Evolutionary conservation across 2,888 invertebrate species (phyloP).

Genomic region (Heliconius aoede): DNA sequence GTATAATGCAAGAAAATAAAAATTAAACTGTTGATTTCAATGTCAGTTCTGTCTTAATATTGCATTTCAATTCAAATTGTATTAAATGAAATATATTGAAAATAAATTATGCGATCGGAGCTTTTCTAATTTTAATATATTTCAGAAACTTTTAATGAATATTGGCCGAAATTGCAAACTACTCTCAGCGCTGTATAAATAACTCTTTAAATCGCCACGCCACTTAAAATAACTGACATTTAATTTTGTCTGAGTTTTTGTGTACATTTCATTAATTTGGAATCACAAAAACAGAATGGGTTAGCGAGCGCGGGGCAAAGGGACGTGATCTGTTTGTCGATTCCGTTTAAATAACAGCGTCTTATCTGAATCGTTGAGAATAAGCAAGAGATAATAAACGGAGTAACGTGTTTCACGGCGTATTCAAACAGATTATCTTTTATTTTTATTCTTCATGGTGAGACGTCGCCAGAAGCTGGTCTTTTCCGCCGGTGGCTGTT

Average conservation of each 20-base stretch:
- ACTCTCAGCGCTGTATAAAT: background rate
- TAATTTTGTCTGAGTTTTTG: slow-evolving; percentile 6
- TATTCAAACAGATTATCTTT: slow-evolving; percentile 78
- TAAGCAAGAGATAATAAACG: slow-evolving; percentile 48
- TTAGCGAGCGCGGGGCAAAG: slow-evolving; percentile 1
- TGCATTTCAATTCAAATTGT: background rate
- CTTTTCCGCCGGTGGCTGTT: slow-evolving; percentile 82
- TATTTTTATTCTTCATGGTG: slow-evolving; percentile 87
- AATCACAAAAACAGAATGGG: background rate
- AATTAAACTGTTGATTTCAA: background rate
- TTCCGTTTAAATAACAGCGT: slow-evolving; percentile 8
- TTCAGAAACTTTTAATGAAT: background rate
- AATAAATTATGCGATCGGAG: background rate
- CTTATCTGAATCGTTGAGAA: slow-evolving; percentile 2
- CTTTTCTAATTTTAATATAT: background rate
- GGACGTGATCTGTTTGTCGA: slow-evolving; percentile 3
- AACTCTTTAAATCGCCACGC: slow-evolving; percentile 8
- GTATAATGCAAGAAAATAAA: background rate
- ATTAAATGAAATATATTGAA: too few relatives aligned
- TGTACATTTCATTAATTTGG: slow-evolving; percentile 14
- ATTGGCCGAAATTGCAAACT: background rate
- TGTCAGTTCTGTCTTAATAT: background rate
- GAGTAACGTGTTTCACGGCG: slow-evolving; percentile 58
- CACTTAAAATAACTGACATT: background rate
- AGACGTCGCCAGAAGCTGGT: slow-evolving; percentile 88